Percentiles rank a stretch among this genome's conserved stretches.
phyloP scores from a whole-genome alignment of 2,113 vertebrate species.

The Coracopsis vasa region DNA sequence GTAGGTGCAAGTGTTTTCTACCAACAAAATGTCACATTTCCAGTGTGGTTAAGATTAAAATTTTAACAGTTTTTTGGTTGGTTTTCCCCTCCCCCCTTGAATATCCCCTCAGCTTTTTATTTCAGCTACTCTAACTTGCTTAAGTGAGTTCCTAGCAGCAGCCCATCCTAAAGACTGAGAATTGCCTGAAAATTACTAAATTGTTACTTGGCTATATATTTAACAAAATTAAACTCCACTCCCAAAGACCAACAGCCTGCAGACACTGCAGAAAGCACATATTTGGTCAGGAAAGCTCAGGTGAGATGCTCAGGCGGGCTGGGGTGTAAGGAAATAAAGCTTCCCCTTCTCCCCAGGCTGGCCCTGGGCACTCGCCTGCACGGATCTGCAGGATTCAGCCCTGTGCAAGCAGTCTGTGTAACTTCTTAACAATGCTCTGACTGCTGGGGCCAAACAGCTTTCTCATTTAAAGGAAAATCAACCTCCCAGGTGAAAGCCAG shows the following conservation, averaged over 20 bases:
- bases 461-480: background rate
- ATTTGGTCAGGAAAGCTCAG: background rate
- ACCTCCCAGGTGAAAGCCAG: background rate
- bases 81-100: too few relatives aligned
- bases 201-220: background rate
- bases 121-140: background rate
- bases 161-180: background rate
- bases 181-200: background rate
- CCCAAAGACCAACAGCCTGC: background rate
- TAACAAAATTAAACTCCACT: background rate
- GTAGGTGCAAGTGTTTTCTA: background rate
- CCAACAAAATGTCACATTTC: background rate
- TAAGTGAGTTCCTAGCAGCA: background rate
- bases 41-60: background rate
- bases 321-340: background rate
- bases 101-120: background rate
- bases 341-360: background rate
- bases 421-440: background rate
- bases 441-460: background rate
- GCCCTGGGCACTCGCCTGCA: background rate
- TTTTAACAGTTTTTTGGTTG: background rate
- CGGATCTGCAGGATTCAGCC: background rate
- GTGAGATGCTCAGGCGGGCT: background rate
- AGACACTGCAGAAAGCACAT: fast-evolving
- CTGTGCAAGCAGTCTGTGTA: background rate